These are phyloP conservation scores for Tetragonula clypearis DNA, from an alignment of 1,140 invertebrate species.

Conservation along the genomic window DNA sequence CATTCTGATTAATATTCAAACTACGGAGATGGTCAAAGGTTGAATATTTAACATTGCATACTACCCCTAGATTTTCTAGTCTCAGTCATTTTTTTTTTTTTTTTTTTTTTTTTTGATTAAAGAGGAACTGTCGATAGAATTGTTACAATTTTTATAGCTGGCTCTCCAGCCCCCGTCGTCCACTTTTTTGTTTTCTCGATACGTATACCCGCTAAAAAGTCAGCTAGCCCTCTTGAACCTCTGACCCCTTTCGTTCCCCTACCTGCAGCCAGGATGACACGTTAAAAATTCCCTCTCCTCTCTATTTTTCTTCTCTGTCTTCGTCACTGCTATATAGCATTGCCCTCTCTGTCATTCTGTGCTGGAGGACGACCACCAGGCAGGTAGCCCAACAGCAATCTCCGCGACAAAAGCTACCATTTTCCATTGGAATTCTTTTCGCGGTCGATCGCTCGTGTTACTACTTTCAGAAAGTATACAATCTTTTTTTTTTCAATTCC, in stretches of 20 bases:
- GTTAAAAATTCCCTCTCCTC: constrained; percentile 5
- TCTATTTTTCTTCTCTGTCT: background rate
- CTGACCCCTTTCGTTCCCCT: constrained; percentile 32
- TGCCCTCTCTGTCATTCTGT: background rate
- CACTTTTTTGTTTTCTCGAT: constrained; percentile 69
- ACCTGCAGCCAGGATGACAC: constrained; percentile 16
- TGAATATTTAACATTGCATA: background rate
- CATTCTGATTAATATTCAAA: background rate
- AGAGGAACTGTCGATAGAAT: background rate
- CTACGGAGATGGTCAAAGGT: background rate
- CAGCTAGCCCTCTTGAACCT: constrained; percentile 20
- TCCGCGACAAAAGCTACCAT: constrained; percentile 21
- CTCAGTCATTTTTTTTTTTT: background rate
- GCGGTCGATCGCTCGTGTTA: background rate
- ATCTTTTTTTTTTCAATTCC: background rate
- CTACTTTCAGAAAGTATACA: background rate
- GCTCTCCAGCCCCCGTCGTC: background rate
- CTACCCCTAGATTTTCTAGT: background rate
- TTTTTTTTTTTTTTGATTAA: no score
- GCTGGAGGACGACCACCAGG: background rate
- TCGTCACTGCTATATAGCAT: constrained; percentile 13
- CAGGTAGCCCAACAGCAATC: constrained; percentile 55
- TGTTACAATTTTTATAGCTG: background rate
- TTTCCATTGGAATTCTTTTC: constrained; percentile 10
- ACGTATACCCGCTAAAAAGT: constrained; percentile 54